Evolutionary conservation across 2,797 vertebrate species (phyloP).

Genomic region (Anas georgica): DNA sequence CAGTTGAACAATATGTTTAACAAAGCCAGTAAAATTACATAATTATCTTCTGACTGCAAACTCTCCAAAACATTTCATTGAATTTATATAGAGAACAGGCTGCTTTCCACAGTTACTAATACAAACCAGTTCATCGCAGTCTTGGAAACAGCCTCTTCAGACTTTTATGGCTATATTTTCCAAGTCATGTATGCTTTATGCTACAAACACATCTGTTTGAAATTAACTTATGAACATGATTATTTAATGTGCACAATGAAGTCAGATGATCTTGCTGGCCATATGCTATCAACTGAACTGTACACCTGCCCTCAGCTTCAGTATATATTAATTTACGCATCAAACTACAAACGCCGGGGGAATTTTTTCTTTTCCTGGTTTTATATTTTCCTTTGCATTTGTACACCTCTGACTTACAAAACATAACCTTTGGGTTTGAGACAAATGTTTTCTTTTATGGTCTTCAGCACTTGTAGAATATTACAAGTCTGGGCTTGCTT

Average conservation of each 20-base stretch:
- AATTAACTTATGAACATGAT: neutral
- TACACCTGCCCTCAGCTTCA: neutral
- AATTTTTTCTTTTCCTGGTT: neutral
- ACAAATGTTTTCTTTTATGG: neutral
- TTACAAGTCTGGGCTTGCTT: neutral
- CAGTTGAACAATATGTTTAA: neutral
- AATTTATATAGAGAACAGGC: neutral
- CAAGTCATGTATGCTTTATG: neutral
- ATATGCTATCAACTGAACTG: neutral
- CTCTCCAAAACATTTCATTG: neutral
- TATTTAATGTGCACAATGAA: slow-evolving; percentile 6
- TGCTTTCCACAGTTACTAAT: neutral
- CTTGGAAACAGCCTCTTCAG: neutral
- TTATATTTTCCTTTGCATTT: neutral
- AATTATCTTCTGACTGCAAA: neutral
- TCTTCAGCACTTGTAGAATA: neutral
- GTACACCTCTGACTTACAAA: neutral
- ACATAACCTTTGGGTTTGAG: neutral
- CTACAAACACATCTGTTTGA: neutral
- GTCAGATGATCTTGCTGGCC: neutral
- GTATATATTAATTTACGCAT: neutral
- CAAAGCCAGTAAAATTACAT: neutral
- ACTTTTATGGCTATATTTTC: neutral
- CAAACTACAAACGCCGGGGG: neutral
- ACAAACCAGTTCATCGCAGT: neutral